These are phyloP conservation scores for Philereme transversata DNA, from an alignment of 2,888 invertebrate species.

Conservation along the genomic window DNA sequence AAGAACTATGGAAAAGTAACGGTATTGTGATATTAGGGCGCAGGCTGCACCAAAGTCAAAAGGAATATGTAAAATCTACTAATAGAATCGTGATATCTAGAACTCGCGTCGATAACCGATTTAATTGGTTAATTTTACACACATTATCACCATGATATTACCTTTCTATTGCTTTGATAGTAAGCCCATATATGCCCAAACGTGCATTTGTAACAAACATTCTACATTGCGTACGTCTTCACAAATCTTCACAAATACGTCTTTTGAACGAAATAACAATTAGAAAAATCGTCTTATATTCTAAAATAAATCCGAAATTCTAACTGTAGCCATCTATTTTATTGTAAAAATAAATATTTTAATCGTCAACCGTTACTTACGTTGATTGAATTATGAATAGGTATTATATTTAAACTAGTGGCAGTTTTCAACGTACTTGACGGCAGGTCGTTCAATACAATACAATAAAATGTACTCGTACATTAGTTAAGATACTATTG, in stretches of 20 bases:
- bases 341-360: slow-evolving; percentile 64
- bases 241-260: slow-evolving; percentile 51
- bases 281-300: slow-evolving; percentile 45
- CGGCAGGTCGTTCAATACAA: slow-evolving; percentile 41
- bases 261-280: slow-evolving; percentile 50
- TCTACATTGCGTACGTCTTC: slow-evolving; percentile 5
- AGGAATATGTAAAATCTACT: not conserved
- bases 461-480: slow-evolving; percentile 43
- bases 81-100: not conserved
- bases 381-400: slow-evolving; percentile 64
- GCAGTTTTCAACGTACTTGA: slow-evolving; percentile 77
- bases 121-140: slow-evolving; percentile 2
- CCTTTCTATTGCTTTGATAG: slow-evolving; percentile 1
- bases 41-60: slow-evolving; percentile 2
- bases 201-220: slow-evolving; percentile 16
- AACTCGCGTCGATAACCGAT: not conserved
- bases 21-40: slow-evolving; percentile 7
- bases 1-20: not conserved
- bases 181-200: slow-evolving; percentile 5
- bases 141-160: too few species aligned
- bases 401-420: slow-evolving; percentile 76
- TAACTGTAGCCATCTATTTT: slow-evolving; percentile 57
- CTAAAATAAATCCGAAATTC: slow-evolving; percentile 51
- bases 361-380: slow-evolving; percentile 61
- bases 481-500: slow-evolving; percentile 52